A percentile compares a stretch with the other conserved stretches of the same genome.
Evolutionary conservation across 2,797 vertebrate genomes (phyloP).

Genomic region (Karalla daura): DNA sequence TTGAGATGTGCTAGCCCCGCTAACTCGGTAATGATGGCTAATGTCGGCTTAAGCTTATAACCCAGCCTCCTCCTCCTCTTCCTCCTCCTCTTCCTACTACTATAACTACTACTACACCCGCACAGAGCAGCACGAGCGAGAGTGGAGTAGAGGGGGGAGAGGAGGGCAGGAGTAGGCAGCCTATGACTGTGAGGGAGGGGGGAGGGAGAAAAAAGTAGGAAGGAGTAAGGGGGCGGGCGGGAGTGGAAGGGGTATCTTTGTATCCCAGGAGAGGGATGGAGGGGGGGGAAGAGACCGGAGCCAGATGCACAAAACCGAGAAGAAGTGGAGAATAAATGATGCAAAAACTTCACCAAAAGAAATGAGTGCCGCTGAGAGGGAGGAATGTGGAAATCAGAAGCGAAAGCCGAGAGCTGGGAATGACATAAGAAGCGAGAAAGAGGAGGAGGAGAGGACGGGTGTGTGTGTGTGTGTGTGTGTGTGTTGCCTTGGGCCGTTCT

Average conservation of each 20-base stretch:
- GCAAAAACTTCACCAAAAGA: conserved; percentile 33
- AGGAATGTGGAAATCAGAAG: background rate
- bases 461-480: conserved; percentile 28
- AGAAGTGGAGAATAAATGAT: conserved; percentile 23
- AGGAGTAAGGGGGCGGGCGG: conserved; percentile 14
- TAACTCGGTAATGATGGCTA: conserved; percentile 61
- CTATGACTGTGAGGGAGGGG: conserved; percentile 53
- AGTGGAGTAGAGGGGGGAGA: conserved; percentile 32
- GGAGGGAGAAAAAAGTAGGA: conserved; percentile 48
- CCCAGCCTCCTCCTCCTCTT: conserved; percentile 52
- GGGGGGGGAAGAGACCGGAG: conserved; percentile 34
- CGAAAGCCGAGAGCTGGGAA: conserved; percentile 1
- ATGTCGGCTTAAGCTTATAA: conserved; percentile 60
- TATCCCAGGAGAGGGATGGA: conserved; percentile 61
- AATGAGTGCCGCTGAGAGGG: conserved; percentile 1
- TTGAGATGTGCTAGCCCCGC: conserved; percentile 48
- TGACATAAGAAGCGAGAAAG: conserved; percentile 6
- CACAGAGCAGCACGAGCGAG: conserved; percentile 54
- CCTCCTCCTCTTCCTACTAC: conserved; percentile 49
- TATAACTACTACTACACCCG: conserved; percentile 45
- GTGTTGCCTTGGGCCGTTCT: conserved; percentile 56
- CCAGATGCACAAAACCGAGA: conserved; percentile 60
- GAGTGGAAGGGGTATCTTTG: conserved; percentile 57
- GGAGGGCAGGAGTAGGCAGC: conserved; percentile 22
- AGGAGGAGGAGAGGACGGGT: conserved; percentile 24